phyloP scores from a whole-genome alignment of 2,888 invertebrate genomes.

The Drosophila percnosoma region DNA sequence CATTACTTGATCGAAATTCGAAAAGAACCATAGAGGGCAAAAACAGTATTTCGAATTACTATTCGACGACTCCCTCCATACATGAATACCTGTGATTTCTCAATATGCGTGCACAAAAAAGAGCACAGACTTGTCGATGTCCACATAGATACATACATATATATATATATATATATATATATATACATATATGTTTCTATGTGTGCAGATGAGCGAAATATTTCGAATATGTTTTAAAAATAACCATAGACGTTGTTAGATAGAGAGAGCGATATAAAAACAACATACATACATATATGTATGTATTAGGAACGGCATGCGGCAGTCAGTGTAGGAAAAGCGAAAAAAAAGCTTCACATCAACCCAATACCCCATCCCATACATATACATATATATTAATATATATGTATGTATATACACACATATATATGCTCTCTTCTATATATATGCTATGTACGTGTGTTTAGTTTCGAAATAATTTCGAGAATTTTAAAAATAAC shows the following conservation, averaged over 20 bases:
- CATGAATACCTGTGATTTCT: slow-evolving; percentile 68
- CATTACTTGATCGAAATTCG: slow-evolving; percentile 51
- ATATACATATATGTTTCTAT: slow-evolving; percentile 21
- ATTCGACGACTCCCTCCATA: slow-evolving; percentile 68
- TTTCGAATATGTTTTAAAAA: slow-evolving; percentile 78
- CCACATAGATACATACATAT: slow-evolving; percentile 31
- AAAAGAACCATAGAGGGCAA: slow-evolving; percentile 32
- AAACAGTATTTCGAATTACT: slow-evolving; percentile 68
- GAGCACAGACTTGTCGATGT: slow-evolving; percentile 35
- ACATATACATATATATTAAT: slow-evolving; percentile 43
- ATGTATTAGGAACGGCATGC: slow-evolving; percentile 56
- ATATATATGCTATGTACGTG: slow-evolving; percentile 31
- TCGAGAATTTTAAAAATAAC: slow-evolving; percentile 83
- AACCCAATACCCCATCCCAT: slow-evolving; percentile 40
- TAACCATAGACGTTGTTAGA: slow-evolving; percentile 69
- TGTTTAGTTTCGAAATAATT: slow-evolving; percentile 76
- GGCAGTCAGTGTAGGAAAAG: slow-evolving; percentile 52
- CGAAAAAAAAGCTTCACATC: slow-evolving; percentile 59
- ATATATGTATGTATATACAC: slow-evolving; percentile 17
- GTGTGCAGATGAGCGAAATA: slow-evolving; percentile 64
- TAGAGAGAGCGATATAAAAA: slow-evolving; percentile 45
- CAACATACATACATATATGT: slow-evolving; percentile 33
- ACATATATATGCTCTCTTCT: slow-evolving; percentile 23
- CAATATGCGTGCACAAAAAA: slow-evolving; percentile 48
- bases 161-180: slow-evolving; percentile 13